Evolutionary conservation across 2,113 vertebrate genomes (phyloP), one percentile per base, ranked within the genome.

Genomic region (Dendrocopos noguchii): DNA sequence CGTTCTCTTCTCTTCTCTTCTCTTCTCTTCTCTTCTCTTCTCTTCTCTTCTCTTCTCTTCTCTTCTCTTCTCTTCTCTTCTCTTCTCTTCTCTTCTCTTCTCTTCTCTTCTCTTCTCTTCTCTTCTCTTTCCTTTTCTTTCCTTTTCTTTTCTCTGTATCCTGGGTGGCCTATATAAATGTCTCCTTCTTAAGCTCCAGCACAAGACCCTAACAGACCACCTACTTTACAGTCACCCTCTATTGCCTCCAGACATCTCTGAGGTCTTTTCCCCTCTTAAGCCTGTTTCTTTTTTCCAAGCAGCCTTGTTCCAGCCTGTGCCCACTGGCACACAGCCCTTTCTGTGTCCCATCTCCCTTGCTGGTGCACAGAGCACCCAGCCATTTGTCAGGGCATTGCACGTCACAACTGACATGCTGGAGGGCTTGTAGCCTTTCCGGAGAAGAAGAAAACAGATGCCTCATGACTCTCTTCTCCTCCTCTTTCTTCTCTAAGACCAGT

Each of bases 291-390:
- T 91, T 79, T 82, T 28, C 44, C 80, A 82, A 33, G 6, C 56
- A 84, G 44, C 55, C n/a, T 50, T 84, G 44, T 65, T 84, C 34
- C 29, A 65, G 17, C 6, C 70, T 2, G 0, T 65, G 59, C 24
- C 14, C 12, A 0, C 7, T 79, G 47, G 63, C 59, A 89, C 81
- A 20, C 29, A 61, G 29, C 24, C 22, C 0, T 0, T 76, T 80
- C 46, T 64, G 42, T 67, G 47, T 59, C 47, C 56, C 36, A 6
- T 31, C 50, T 74, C 46, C 25, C 15, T 73, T 39, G 17, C 18
- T 53, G 29, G 42, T 65, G 44, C 12, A 15, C n/a, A 91, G 52
- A 91, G 20, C 56, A 33, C 55, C 18, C 22, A 2, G 27, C 12
- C 63, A 19, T 44, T 8, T 4, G 6, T n/a, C 7, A 12, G 11